Conservation (phyloP, 2,888 invertebrate genomes). For the Zhuqinia jingwanae region DNA sequence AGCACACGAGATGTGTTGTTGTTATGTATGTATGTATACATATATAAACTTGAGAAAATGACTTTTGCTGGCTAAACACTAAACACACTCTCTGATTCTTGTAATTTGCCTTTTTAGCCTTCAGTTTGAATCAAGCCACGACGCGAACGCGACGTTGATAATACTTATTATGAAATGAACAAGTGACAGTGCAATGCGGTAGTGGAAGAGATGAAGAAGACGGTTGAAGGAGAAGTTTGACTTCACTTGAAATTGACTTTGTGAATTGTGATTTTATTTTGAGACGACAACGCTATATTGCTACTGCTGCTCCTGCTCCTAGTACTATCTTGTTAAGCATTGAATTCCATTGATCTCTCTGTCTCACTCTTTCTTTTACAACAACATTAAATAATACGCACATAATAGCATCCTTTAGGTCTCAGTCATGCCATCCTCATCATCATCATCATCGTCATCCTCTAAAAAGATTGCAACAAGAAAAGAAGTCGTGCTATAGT, state of each 20-base stretch:
- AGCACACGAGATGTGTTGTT: not conserved
- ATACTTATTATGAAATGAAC: conserved; percentile 55
- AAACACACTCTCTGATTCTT: conserved; percentile 17
- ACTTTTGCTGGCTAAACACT: conserved; percentile 63
- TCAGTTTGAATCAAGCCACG: conserved; percentile 65
- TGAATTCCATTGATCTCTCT: conserved; percentile 59
- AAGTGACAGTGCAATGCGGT: conserved; percentile 73
- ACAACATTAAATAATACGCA: not conserved
- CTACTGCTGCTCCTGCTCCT: not conserved
- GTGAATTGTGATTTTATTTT: not conserved
- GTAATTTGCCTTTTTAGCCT: conserved; percentile 51
- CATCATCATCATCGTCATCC: too few relatives aligned
- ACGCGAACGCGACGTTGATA: conserved; percentile 20
- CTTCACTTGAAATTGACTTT: conserved; percentile 18
- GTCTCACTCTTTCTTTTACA: conserved; percentile 48
- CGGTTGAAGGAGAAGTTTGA: conserved; percentile 25
- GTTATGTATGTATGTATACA: too few relatives aligned
- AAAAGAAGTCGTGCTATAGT: conserved; percentile 27
- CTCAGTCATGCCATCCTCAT: too few relatives aligned
- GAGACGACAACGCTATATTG: too few relatives aligned
- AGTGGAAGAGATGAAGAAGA: conserved; percentile 37
- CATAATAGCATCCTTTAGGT: not conserved
- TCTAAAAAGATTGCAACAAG: conserved; percentile 46
- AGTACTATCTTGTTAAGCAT: conserved; percentile 39
- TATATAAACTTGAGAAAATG: conserved; percentile 52